Percentiles rank a stretch among this genome's conserved stretches.
phyloP scores from a whole-genome alignment of 2,888 invertebrate species.

The Lasioglossum leucozonium region DNA sequence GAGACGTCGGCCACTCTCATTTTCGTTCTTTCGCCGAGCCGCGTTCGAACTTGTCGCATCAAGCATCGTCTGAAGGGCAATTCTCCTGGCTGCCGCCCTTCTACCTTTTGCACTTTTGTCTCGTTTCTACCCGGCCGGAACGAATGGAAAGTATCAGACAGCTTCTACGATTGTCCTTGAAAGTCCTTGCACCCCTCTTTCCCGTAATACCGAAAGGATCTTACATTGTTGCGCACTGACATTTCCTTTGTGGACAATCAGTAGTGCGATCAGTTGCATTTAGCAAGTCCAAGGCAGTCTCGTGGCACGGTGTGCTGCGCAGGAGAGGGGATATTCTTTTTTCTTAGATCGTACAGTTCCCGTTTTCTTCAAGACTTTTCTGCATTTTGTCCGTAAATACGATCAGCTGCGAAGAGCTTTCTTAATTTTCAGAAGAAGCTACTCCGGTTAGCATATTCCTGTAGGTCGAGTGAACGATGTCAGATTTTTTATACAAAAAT shows the following conservation, averaged over 20 bases:
- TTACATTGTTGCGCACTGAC: not conserved
- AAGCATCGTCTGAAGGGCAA: slow-evolving; percentile 72
- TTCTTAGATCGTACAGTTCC: too few relatives aligned
- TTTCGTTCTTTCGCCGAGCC: slow-evolving; percentile 57
- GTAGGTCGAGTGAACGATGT: too few relatives aligned
- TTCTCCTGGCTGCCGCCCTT: slow-evolving; percentile 59
- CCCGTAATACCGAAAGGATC: not conserved
- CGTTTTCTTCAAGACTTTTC: too few relatives aligned
- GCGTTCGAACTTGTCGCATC: slow-evolving; percentile 56
- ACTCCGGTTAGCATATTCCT: too few relatives aligned
- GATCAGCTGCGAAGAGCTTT: too few relatives aligned
- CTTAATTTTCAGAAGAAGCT: too few relatives aligned
- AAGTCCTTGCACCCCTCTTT: slow-evolving; percentile 19
- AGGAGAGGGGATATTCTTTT: too few relatives aligned
- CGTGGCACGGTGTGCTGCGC: too few relatives aligned
- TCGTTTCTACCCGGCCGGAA: slow-evolving; percentile 26
- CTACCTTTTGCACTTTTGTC: slow-evolving; percentile 49
- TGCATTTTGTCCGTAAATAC: too few relatives aligned
- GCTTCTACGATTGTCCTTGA: slow-evolving; percentile 27
- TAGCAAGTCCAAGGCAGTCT: too few relatives aligned
- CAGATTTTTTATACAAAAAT: too few relatives aligned
- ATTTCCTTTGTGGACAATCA: not conserved
- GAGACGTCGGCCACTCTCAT: slow-evolving; percentile 67
- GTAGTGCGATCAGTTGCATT: too few relatives aligned
- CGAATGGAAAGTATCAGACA: slow-evolving; percentile 38